Evolutionary conservation across 2,797 vertebrate species (phyloP).

Genomic region (Brotula barbata): DNA sequence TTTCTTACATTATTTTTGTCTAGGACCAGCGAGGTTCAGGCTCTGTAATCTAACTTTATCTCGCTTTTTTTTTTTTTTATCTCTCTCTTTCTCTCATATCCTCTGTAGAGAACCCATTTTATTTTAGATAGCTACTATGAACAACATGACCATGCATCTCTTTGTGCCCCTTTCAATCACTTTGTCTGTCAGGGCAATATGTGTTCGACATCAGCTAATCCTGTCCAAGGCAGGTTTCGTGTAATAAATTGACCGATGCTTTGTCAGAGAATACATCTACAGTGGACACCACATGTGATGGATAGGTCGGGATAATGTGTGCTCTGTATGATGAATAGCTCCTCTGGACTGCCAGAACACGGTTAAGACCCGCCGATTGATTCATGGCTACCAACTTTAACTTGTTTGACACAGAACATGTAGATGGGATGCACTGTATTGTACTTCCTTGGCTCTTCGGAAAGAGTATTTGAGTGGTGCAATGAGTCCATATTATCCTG

Average conservation of each 20-base stretch:
- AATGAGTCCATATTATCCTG: conserved; percentile 1
- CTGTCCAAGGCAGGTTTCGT: neutral
- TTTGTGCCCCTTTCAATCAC: conserved; percentile 1
- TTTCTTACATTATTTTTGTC: conserved; percentile 7
- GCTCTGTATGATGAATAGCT: neutral
- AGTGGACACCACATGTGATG: neutral
- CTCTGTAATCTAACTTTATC: neutral
- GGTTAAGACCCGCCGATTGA: neutral
- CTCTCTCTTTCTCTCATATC: neutral
- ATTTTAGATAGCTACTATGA: neutral
- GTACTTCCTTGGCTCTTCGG: neutral
- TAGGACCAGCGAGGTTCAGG: no score
- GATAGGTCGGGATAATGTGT: neutral
- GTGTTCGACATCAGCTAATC: neutral
- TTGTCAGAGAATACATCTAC: neutral
- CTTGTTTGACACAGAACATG: neutral
- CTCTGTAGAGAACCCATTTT: neutral
- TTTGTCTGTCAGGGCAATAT: conserved; percentile 3
- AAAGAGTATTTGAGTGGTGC: neutral
- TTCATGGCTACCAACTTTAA: conserved; percentile 3
- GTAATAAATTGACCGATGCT: neutral
- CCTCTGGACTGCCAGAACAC: neutral
- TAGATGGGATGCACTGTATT: neutral
- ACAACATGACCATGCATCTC: neutral
- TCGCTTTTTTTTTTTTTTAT: neutral